Base-by-base conservation (phyloP, 2,888 invertebrate species). In the Leptinotarsa juncta region DNA sequence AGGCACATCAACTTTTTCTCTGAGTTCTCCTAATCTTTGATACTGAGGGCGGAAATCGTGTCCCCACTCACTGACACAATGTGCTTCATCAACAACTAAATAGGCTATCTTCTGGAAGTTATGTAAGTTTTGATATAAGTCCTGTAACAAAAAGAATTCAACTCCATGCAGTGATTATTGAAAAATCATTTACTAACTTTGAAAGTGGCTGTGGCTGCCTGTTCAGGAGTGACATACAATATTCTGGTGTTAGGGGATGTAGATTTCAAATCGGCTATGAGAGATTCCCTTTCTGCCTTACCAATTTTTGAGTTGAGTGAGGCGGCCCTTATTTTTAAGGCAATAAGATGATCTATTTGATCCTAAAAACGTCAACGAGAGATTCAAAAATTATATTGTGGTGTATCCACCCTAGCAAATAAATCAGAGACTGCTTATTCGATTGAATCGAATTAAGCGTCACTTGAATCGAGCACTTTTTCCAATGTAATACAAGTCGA, bases 31-130 rank as follows among this genome's bases (percentile, higher is more conserved):
- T 32, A 99, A 89, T 87, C 96, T 96, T 26, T 98, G 90, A 87
- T 98, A 99, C 87, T 97, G 97, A 0, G 97, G 97, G 10, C 97
- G 91, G 87, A 99, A 99, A 88, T 99, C 98, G 88, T 99, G 99
- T 0, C 99, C 99, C 99, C 99, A 99, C 84, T 99, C 95, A 83
- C 97, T 97, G 0, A 99, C 97, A 89, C 98, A 98, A 88, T 98
- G 98, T 2, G 97, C 98, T 89, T 99, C 99, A 88, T 99, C 99
- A 15, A 99, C 95, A 26, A 98, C 94, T 82, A 99, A 93, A 87
- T 96, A 97, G 0, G 95, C 94, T 4, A 99, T 88, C 85, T 96
- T 93, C 72, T 94, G 92, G 83, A 92, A 92, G 82, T 93, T 94
- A 72, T 92, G 89, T 80, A 98, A 88, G 82, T 93, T 91, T 32